phyloP scores from a whole-genome alignment of 2,113 vertebrate genomes.

The Lycocorax pyrrhopterus region DNA sequence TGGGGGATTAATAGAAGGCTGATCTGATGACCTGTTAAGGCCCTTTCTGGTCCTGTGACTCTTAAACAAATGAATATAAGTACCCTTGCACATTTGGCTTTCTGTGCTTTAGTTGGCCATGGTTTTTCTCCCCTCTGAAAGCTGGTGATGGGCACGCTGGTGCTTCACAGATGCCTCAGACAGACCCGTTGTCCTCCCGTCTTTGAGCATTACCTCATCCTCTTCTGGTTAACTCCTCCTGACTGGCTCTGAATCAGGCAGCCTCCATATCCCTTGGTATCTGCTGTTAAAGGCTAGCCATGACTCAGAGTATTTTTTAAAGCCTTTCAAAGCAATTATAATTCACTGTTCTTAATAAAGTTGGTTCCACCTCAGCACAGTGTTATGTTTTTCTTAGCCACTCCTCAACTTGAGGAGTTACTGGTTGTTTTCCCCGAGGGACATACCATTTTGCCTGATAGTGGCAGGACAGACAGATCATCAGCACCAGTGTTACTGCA shows the following conservation, averaged over 20 bases:
- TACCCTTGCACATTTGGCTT: background rate
- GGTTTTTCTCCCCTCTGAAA: background rate
- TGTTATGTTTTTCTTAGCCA: conserved; percentile 45
- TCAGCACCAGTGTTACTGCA: background rate
- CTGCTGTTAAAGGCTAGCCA: conserved; percentile 44
- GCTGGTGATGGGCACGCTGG: background rate
- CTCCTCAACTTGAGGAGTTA: background rate
- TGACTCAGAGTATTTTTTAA: conserved; percentile 45
- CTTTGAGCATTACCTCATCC: conserved; percentile 60
- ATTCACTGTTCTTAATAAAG: conserved; percentile 72
- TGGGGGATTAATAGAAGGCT: background rate
- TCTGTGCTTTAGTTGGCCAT: background rate
- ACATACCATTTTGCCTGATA: background rate
- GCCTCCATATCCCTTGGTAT: conserved; percentile 18
- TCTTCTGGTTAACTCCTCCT: conserved; percentile 38
- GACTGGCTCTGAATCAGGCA: conserved; percentile 48
- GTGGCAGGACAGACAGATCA: background rate
- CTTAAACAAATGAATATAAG: background rate
- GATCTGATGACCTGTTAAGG: background rate
- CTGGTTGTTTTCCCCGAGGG: background rate
- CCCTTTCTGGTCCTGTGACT: background rate
- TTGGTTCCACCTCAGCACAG: conserved; percentile 56
- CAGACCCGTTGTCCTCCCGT: background rate
- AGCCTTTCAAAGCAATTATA: conserved; percentile 59
- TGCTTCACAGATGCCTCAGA: background rate